phyloP scores from a whole-genome alignment of 1,140 invertebrate genomes.

The Pissodes strobi region DNA sequence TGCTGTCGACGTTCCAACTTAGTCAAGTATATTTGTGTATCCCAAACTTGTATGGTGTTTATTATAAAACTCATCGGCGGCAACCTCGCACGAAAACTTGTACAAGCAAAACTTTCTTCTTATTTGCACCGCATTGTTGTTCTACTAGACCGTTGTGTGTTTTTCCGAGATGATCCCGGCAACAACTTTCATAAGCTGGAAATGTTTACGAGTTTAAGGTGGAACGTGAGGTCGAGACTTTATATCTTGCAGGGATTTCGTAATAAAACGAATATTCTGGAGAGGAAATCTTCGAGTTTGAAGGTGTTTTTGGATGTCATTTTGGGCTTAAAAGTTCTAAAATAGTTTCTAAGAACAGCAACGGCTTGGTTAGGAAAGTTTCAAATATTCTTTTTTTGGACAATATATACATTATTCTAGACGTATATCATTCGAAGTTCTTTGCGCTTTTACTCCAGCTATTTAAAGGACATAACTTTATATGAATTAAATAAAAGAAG shows the following conservation, averaged over 20 bases:
- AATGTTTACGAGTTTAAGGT: constrained; percentile 30
- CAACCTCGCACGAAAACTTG: constrained; percentile 18
- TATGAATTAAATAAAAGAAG: too few relatives aligned
- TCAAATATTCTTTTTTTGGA: too few relatives aligned
- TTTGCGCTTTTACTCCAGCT: too few relatives aligned
- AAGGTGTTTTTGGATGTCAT: neutral
- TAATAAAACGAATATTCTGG: constrained; percentile 19
- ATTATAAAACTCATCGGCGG: constrained; percentile 13
- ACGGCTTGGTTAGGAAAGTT: too few relatives aligned
- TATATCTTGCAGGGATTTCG: constrained; percentile 12
- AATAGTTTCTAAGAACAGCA: too few relatives aligned
- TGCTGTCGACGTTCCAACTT: too few relatives aligned
- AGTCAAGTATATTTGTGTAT: neutral
- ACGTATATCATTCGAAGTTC: too few relatives aligned
- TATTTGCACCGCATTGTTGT: constrained; percentile 21
- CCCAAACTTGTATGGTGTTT: neutral
- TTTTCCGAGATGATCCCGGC: constrained; percentile 7
- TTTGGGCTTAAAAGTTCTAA: neutral
- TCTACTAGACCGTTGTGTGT: constrained; percentile 23
- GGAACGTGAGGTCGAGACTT: constrained; percentile 12
- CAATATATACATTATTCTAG: too few relatives aligned
- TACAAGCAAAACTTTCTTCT: constrained; percentile 25
- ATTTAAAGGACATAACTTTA: too few relatives aligned
- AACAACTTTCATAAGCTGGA: constrained; percentile 29
- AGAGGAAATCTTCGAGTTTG: neutral